These are phyloP conservation scores for Coelinius sp. DNA, from an alignment of 2,888 invertebrate genomes.

Conservation along the genomic window DNA sequence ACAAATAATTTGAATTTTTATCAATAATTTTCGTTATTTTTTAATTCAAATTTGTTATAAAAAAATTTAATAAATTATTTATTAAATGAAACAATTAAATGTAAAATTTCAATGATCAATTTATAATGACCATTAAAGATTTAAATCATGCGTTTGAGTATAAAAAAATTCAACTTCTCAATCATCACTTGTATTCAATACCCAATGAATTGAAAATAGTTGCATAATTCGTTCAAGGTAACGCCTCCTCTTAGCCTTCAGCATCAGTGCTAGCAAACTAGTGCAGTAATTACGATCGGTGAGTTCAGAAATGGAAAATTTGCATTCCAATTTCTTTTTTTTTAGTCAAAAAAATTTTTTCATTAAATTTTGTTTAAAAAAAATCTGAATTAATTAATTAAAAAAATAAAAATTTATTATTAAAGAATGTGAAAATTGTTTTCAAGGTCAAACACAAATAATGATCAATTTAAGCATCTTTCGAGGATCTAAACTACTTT, in stretches of 20 bases:
- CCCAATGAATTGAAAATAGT: neutral
- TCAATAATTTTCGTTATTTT: neutral
- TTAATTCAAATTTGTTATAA: neutral
- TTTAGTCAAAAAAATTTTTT: neutral
- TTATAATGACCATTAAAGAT: too few relatives aligned
- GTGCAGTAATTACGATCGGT: neutral
- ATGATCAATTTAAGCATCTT: too few relatives aligned
- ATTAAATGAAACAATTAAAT: too few relatives aligned
- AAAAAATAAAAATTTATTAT: neutral
- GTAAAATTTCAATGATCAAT: too few relatives aligned
- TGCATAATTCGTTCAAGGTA: neutral
- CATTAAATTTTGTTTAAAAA: conserved; percentile 24
- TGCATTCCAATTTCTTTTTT: neutral
- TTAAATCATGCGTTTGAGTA: neutral
- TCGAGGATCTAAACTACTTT: neutral
- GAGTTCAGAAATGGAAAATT: neutral
- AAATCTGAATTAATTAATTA: neutral
- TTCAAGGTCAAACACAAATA: neutral
- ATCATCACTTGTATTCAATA: neutral
- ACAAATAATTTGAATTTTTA: neutral
- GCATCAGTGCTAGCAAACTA: neutral
- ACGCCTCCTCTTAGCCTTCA: conserved; percentile 7
- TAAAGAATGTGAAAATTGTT: neutral
- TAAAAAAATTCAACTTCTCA: neutral
- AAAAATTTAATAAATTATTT: too few relatives aligned